phyloP scores from a whole-genome alignment of 2,113 vertebrate species.

The human (Homo sapiens) region DNA sequence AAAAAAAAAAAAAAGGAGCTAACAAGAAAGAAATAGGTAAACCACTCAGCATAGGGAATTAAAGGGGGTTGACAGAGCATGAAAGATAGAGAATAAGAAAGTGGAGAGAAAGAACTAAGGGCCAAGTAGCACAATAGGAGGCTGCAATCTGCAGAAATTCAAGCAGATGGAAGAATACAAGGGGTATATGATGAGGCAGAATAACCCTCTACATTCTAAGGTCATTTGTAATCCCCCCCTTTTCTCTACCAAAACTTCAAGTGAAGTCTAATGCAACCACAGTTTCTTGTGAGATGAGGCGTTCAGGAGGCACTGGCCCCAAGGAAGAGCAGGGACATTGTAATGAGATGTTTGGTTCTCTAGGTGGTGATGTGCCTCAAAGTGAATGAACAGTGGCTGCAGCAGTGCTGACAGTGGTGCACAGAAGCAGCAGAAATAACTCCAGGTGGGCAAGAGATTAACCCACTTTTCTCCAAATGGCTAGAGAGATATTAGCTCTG shows the following conservation, averaged over 20 bases:
- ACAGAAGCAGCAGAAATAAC: not conserved
- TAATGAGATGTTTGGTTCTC: not conserved
- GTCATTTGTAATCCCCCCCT: not conserved
- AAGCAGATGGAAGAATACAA: not conserved
- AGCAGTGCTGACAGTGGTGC: not conserved
- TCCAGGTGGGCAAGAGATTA: not conserved
- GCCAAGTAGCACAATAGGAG: not conserved
- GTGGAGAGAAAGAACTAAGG: not conserved
- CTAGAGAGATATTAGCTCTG: not conserved
- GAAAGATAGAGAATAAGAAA: not conserved
- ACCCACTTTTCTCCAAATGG: not conserved
- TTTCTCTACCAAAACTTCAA: not conserved
- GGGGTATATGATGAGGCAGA: accelerated
- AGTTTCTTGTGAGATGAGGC: not conserved
- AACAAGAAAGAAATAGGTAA: not conserved
- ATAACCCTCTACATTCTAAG: not conserved
- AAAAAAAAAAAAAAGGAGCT: not conserved
- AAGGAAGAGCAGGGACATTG: not conserved
- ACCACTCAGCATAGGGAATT: not conserved
- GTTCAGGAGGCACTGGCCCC: not conserved
- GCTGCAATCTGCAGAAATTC: not conserved
- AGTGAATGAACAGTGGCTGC: not conserved
- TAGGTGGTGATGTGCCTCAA: not conserved
- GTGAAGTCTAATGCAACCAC: not conserved
- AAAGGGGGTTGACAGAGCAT: not conserved